Percentiles rank a stretch among this genome's conserved stretches.
Conservation (phyloP, 23 tunicate genomes). For the Oikopleura dioica region DNA sequence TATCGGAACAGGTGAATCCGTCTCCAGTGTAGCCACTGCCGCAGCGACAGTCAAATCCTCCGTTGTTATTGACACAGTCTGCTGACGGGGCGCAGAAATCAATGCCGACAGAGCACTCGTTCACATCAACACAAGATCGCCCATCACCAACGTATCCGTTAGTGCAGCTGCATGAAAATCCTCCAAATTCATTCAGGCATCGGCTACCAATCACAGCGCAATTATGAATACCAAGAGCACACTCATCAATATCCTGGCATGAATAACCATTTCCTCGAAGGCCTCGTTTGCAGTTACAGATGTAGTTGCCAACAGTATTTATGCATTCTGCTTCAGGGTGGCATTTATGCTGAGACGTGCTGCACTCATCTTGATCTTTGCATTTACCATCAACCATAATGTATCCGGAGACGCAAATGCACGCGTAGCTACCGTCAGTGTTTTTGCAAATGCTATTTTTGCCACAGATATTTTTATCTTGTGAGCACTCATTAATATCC, state of each 20-base stretch:
- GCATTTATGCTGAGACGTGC: not conserved
- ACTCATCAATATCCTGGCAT: not conserved
- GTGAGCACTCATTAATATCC: too few species aligned
- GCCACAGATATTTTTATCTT: not conserved
- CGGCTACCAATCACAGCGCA: too few species aligned
- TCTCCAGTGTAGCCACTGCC: slow-evolving; percentile 14
- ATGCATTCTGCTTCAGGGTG: not conserved
- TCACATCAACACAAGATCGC: not conserved
- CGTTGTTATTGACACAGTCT: slow-evolving; percentile 16
- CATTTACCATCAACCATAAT: slow-evolving; percentile 14
- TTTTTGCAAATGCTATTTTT: not conserved
- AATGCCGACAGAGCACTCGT: not conserved
- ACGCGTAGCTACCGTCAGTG: not conserved
- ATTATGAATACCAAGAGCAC: not conserved
- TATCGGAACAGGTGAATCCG: not conserved
- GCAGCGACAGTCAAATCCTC: slow-evolving; percentile 20
- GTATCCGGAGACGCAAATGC: slow-evolving; percentile 16
- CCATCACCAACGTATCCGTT: not conserved
- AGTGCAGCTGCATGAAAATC: not conserved
- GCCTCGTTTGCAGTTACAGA: not conserved
- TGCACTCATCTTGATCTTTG: not conserved
- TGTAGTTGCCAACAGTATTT: not conserved
- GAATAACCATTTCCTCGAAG: not conserved
- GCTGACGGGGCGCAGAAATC: not conserved
- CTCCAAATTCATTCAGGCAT: not conserved